phyloP scores from a whole-genome alignment of 2,797 vertebrate species.

The Clarias platycephalus region DNA sequence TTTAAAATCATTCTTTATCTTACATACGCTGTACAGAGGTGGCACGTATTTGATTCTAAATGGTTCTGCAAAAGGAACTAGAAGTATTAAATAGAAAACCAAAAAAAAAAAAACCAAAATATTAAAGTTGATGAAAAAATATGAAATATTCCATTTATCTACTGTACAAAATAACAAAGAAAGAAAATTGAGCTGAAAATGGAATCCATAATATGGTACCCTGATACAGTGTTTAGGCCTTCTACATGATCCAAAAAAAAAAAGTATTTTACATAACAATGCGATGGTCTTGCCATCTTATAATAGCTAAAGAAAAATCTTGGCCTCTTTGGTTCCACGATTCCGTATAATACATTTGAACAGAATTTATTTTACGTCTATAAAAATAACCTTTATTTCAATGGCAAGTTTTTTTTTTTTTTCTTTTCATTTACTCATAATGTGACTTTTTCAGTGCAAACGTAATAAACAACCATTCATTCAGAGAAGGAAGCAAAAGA shows the following conservation, averaged over 20 bases:
- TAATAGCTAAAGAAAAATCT: slow-evolving; percentile 79
- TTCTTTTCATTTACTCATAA: slow-evolving; percentile 73
- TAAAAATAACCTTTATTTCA: slow-evolving; percentile 92
- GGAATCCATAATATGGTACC: slow-evolving; percentile 83
- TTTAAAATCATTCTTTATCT: slow-evolving; percentile 80
- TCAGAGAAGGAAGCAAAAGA: slow-evolving; percentile 86
- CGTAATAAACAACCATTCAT: slow-evolving; percentile 88
- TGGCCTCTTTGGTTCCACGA: slow-evolving; percentile 99
- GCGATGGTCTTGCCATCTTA: slow-evolving; percentile 78
- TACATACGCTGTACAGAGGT: slow-evolving; percentile 93
- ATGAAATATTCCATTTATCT: slow-evolving; percentile 82
- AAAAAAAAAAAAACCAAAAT: slow-evolving; percentile 53
- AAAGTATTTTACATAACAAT: slow-evolving; percentile 77
- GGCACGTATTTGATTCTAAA: slow-evolving; percentile 84
- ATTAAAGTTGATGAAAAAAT: slow-evolving; percentile 79
- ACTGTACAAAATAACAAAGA: slow-evolving; percentile 82
- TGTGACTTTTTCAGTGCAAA: slow-evolving; percentile 92
- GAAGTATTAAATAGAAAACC: slow-evolving; percentile 87
- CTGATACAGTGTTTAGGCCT: slow-evolving; percentile 92
- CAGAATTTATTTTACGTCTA: slow-evolving; percentile 88
- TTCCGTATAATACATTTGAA: slow-evolving; percentile 92
- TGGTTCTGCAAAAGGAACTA: slow-evolving; percentile 87
- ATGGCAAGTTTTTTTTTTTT: slow-evolving; percentile 82
- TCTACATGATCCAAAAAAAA: slow-evolving; percentile 76
- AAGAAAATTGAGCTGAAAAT: slow-evolving; percentile 76